Base-by-base conservation (phyloP, 35 echinoderm and acorn worm genomes). In the Apostichopus japonicus region DNA sequence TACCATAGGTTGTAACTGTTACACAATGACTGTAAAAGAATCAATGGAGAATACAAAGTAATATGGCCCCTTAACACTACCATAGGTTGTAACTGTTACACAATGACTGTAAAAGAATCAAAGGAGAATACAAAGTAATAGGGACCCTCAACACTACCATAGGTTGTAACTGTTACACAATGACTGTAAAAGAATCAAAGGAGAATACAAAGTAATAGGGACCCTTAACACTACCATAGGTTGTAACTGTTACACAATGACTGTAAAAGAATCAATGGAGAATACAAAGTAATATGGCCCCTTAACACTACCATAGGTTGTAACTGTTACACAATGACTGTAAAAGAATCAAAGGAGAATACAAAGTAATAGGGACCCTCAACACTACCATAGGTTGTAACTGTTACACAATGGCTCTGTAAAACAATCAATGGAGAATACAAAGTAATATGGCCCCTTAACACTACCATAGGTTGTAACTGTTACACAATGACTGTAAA, bases 1-100 rank as follows among this genome's bases (percentile, higher is more conserved):
- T 87, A 56, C 8, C 57, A 19, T 11, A 87, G 56, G 58, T 70
- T 87, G 23, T 87, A 87, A 44, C 55, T 87, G 24, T 87, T 87
- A 58, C 84, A 87, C 14, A 87, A 27, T 14, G 84, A 1, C 44
- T 70, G 55, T 87, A 56, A n/a, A 87, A 67, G 0, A 16, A 53
- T 5, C 58, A 87, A 87, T 5, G 33, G 53, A 65, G 27, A 33
- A 33, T 33, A 33, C 27, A 33, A 33, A 33, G 27, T 33, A 33
- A 33, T 33, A 33, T 33, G 27, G 27, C 1, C 27, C 27, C 62
- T 1, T 72, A 51, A 72, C 86, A 89, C 63, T 89, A 62, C 11
- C 51, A n/a, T 16, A 89, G 61, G 63, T 89, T 89, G 25, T 89
- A 89, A 54, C 86, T 89, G 44, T 89, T 89, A 65, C 86, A 89